Base-by-base conservation (phyloP, 2,113 vertebrate species). In the Ciconia stormi region DNA sequence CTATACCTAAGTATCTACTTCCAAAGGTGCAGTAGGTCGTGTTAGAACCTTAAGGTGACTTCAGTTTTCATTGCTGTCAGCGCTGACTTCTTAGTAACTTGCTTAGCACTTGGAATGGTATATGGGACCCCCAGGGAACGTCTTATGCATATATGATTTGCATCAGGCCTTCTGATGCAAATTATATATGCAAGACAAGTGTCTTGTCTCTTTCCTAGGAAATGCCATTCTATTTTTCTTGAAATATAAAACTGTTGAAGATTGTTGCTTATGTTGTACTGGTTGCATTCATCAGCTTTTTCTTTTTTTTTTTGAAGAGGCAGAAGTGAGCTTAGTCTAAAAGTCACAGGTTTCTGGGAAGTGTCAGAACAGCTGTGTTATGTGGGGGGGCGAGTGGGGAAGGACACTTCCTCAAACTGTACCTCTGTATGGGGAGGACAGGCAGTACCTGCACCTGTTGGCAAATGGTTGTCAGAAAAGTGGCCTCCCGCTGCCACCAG, bases 121-220 rank as follows among this genome's bases (percentile, higher is more conserved):
- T 22, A 1, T 65, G 32, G 58, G 21, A 82, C 55, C n/a, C 16
- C 30, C 0, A 1, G 13, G 36, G 29, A 85, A 10, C 19, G 38
- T 61, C 22, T 17, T 40, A 2, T 0, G 4, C 13, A 0, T 42
- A 10, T 21, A 23, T 40, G 23, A n/a, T 81, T 61, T 70, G 5
- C 26, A 19, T 87, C 36, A 81, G n/a, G n/a, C 59, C 26, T 59
- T 71, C 42, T 81, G 59, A 21, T 29, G 38, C 38, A 38, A 38
- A 38, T 38, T 38, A 38, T 38, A 38, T 38, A 38, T 38, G 38
- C 38, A 38, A 38, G 38, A 38, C 38, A 73, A 23, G 13, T 20
- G 6, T 61, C 20, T 49, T 83, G 14, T 30, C n/a, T 73, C 21
- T 89, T 69, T 25, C 16, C 8, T 76, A 30, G 38, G 55, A 95